phyloP scores from a whole-genome alignment of 2,888 invertebrate genomes.

The Philereme vetulata region DNA sequence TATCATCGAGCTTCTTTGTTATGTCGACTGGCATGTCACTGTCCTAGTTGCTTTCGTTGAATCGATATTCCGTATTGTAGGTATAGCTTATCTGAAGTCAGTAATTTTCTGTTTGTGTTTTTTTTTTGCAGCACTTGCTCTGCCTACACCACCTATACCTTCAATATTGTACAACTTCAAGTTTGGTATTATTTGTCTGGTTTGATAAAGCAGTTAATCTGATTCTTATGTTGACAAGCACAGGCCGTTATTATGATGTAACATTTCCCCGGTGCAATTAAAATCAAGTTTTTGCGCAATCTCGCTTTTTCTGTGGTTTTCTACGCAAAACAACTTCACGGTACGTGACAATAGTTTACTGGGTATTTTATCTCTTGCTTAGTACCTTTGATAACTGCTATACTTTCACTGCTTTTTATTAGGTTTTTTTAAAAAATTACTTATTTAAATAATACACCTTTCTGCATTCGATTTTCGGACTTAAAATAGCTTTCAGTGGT shows the following conservation, averaged over 20 bases:
- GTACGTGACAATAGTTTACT: conserved; percentile 51
- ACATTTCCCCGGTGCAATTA: conserved; percentile 34
- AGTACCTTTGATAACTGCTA: conserved; percentile 39
- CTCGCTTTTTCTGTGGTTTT: conserved; percentile 39
- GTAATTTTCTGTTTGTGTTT: neutral
- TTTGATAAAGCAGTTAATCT: conserved; percentile 3
- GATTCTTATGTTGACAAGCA: conserved; percentile 15
- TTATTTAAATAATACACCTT: conserved; percentile 14
- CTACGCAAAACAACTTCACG: conserved; percentile 49
- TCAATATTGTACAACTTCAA: too few relatives aligned
- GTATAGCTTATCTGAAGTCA: neutral
- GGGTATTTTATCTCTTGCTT: conserved; percentile 40
- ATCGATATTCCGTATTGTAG: neutral
- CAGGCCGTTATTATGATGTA: conserved; percentile 20
- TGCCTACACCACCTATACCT: too few relatives aligned
- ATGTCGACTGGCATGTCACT: neutral
- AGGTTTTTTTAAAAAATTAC: conserved; percentile 21
- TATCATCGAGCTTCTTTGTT: neutral
- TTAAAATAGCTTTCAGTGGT: too few relatives aligned
- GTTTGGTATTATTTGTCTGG: neutral
- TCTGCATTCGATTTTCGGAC: neutral
- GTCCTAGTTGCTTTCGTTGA: neutral
- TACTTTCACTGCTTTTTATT: conserved; percentile 47
- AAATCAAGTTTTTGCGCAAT: conserved; percentile 35
- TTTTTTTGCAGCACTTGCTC: neutral